A percentile compares a stretch with the other conserved stretches of the same genome.
phyloP scores from a whole-genome alignment of 1,140 invertebrate genomes.

The Pemphigus obesinymphae region DNA sequence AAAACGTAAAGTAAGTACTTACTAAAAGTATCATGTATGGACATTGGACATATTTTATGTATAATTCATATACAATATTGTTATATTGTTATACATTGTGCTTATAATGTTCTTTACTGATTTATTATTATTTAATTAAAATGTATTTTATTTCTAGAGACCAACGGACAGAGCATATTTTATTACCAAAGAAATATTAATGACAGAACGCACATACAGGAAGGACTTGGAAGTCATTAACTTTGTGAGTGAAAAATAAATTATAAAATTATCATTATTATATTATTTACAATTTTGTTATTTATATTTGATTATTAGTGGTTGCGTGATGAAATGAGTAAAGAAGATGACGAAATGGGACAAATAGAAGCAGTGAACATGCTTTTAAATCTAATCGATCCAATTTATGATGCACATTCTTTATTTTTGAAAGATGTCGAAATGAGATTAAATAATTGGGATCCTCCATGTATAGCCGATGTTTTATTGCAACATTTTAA shows the following conservation, averaged over 20 bases:
- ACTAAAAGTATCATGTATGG: too few relatives aligned
- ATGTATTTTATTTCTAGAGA: conserved; percentile 53
- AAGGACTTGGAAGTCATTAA: conserved; percentile 90
- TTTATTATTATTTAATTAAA: neutral
- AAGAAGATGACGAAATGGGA: conserved; percentile 58
- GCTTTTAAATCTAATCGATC: conserved; percentile 60
- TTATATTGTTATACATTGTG: neutral
- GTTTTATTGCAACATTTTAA: conserved; percentile 62
- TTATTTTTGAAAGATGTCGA: conserved; percentile 66
- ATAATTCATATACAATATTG: neutral
- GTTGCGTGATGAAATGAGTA: conserved; percentile 64
- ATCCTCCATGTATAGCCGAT: conserved; percentile 59
- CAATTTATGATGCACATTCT: conserved; percentile 63
- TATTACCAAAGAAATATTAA: conserved; percentile 88
- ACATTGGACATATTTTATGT: too few relatives aligned
- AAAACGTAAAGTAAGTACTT: conserved; percentile 35
- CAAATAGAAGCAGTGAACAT: conserved; percentile 52
- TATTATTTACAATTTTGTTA: neutral
- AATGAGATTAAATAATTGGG: conserved; percentile 61
- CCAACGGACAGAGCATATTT: conserved; percentile 82
- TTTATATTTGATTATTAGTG: conserved; percentile 54
- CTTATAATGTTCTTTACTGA: neutral
- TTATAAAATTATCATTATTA: too few relatives aligned
- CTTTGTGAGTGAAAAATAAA: conserved; percentile 66
- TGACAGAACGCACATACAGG: conserved; percentile 93